phyloP scores from a whole-genome alignment of 2,113 vertebrate species.

The Cavia aperea region DNA sequence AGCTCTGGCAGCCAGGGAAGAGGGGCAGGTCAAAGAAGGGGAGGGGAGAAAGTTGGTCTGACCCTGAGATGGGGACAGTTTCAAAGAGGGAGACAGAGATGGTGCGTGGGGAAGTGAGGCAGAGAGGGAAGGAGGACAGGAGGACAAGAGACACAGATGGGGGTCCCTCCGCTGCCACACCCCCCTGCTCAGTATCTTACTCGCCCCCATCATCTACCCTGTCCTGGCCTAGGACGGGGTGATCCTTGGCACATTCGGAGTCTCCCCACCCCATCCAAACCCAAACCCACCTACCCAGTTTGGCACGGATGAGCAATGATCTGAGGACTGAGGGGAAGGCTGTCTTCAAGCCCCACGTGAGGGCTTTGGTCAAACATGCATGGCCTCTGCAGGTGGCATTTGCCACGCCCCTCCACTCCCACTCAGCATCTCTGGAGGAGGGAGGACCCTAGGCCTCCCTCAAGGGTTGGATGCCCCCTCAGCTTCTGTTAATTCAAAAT shows the following conservation, averaged over 20 bases:
- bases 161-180: background rate
- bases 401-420: background rate
- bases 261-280: background rate
- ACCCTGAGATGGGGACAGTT: background rate
- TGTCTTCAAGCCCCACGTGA: slow-evolving; percentile 34
- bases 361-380: slow-evolving; percentile 62
- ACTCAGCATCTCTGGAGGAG: background rate
- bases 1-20: background rate
- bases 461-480: background rate
- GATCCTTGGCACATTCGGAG: slow-evolving; percentile 43
- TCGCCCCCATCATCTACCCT: background rate
- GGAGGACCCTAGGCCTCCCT: background rate
- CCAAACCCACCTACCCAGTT: slow-evolving; percentile 36
- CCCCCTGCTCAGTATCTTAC: background rate
- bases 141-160: background rate
- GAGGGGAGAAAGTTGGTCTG: background rate
- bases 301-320: slow-evolving; percentile 55
- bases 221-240: slow-evolving; percentile 27
- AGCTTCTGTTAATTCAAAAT: background rate
- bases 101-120: background rate
- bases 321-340: slow-evolving; percentile 39
- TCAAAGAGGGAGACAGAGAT: background rate
- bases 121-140: background rate
- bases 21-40: background rate
- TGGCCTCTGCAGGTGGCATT: slow-evolving; percentile 15